Percentiles rank a stretch among this genome's conserved stretches.
Conservation (phyloP, 2,797 vertebrate species). For the Acanthurus leucopareius region DNA sequence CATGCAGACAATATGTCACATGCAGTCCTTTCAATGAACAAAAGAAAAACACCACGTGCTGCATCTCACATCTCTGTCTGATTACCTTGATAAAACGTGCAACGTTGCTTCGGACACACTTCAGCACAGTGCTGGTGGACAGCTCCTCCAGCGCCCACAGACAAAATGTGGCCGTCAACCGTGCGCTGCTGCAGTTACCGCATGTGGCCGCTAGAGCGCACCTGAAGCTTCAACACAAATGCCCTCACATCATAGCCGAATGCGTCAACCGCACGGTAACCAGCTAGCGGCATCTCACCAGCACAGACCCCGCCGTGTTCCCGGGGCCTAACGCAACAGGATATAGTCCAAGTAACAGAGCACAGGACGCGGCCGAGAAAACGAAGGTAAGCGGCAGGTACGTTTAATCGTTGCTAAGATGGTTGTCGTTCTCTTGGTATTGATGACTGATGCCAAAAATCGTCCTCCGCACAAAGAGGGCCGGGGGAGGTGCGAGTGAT, state of each 20-base stretch:
- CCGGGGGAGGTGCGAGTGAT: conserved; percentile 71
- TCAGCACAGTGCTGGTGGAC: conserved; percentile 67
- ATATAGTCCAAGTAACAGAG: conserved; percentile 32
- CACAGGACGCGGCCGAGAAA: conserved; percentile 30
- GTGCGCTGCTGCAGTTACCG: conserved; percentile 54
- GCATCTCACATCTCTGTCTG: conserved; percentile 19
- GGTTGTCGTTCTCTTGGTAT: conserved; percentile 19
- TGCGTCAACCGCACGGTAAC: conserved; percentile 83
- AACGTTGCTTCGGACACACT: conserved; percentile 52
- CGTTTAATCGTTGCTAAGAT: conserved; percentile 19
- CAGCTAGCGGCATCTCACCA: conserved; percentile 80
- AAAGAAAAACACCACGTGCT: conserved; percentile 16
- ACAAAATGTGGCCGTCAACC: conserved; percentile 46
- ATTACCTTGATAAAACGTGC: conserved; percentile 66
- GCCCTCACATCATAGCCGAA: conserved; percentile 82
- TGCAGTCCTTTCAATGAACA: conserved; percentile 50
- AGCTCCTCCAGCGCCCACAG: conserved; percentile 62
- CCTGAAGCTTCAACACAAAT: conserved; percentile 67
- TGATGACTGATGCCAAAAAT: conserved; percentile 62
- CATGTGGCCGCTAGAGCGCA: conserved; percentile 64
- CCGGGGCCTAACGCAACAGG: conserved; percentile 76
- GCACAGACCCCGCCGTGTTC: conserved; percentile 62
- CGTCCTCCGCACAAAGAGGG: conserved; percentile 79
- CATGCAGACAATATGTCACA: conserved; percentile 59
- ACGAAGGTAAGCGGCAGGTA: conserved; percentile 63